Evolutionary conservation across 2,888 invertebrate species (phyloP).

Genomic region (Erpobdella octoculata): DNA sequence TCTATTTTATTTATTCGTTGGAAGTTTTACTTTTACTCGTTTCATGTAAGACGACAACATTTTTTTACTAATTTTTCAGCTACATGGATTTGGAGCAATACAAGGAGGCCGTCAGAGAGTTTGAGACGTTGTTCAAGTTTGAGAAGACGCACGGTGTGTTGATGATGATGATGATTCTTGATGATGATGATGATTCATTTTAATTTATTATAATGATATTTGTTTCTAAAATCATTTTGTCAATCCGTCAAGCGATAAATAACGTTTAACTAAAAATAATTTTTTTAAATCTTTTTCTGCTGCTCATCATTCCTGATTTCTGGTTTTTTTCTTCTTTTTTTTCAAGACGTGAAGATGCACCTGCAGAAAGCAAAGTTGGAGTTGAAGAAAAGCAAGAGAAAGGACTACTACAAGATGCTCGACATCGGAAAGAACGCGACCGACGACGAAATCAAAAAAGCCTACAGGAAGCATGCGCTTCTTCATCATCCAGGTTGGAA

Average conservation of each 20-base stretch:
- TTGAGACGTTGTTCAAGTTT: constrained; percentile 73
- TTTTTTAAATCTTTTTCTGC: background rate
- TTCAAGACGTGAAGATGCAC: constrained; percentile 66
- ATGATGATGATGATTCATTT: background rate
- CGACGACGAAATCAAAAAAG: constrained; percentile 87
- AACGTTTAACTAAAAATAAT: background rate
- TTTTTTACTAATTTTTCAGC: constrained; percentile 41
- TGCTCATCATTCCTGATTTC: background rate
- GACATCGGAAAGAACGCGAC: constrained; percentile 74
- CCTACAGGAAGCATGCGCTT: constrained; percentile 80
- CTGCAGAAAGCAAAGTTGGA: constrained; percentile 79
- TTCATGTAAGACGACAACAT: background rate
- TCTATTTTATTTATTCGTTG: background rate
- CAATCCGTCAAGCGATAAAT: background rate
- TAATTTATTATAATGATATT: background rate
- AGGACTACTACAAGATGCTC: constrained; percentile 91
- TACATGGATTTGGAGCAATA: constrained; percentile 72
- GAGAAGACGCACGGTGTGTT: constrained; percentile 56
- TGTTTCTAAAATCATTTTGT: background rate
- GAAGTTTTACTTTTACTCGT: background rate
- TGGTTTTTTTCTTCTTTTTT: background rate
- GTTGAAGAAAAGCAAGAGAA: constrained; percentile 80
- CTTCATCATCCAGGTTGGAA: constrained; percentile 75
- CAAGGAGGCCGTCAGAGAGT: constrained; percentile 83
- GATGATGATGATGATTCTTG: background rate